A percentile compares a stretch with the other conserved stretches of the same genome.
Evolutionary conservation across 2,888 invertebrate species (phyloP).

Genomic region (Trichopria drosophilae): DNA sequence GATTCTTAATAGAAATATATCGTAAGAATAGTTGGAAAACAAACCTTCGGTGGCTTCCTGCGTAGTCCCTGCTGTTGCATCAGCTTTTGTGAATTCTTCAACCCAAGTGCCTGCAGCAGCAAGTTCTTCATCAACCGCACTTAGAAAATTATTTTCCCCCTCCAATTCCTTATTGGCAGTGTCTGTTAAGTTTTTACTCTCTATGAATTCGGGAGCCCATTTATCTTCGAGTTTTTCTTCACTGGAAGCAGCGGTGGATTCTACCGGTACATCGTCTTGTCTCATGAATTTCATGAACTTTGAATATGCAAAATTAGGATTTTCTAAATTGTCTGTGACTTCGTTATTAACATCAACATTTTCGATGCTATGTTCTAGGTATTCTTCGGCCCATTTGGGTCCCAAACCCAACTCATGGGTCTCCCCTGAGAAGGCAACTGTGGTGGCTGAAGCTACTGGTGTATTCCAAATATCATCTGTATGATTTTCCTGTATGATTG

Average conservation of each 20-base stretch:
- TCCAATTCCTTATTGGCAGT: constrained; percentile 57
- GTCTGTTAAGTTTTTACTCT: constrained; percentile 46
- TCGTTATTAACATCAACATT: constrained; percentile 41
- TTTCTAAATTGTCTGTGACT: constrained; percentile 53
- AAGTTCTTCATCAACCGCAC: constrained; percentile 43
- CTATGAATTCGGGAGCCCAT: constrained; percentile 60
- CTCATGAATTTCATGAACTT: constrained; percentile 86
- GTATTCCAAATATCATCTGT: constrained; percentile 61
- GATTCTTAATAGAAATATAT: too few relatives aligned
- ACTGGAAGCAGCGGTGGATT: constrained; percentile 54
- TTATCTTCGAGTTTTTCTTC: constrained; percentile 57
- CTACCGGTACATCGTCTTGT: constrained; percentile 68
- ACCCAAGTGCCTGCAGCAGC: constrained; percentile 51
- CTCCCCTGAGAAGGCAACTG: constrained; percentile 41
- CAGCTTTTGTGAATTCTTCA: constrained; percentile 49
- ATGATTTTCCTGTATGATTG: constrained; percentile 47
- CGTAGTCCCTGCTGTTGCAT: constrained; percentile 22
- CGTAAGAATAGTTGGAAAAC: not conserved
- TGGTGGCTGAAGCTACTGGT: constrained; percentile 34
- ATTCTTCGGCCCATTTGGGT: constrained; percentile 70
- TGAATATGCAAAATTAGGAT: constrained; percentile 74
- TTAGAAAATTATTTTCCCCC: constrained; percentile 39
- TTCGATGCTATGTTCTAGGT: constrained; percentile 57
- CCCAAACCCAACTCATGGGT: constrained; percentile 59
- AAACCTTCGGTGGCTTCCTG: not conserved